Evolutionary conservation across 1,140 invertebrate genomes (phyloP).

Genomic region (Elymnias hypermnestra): DNA sequence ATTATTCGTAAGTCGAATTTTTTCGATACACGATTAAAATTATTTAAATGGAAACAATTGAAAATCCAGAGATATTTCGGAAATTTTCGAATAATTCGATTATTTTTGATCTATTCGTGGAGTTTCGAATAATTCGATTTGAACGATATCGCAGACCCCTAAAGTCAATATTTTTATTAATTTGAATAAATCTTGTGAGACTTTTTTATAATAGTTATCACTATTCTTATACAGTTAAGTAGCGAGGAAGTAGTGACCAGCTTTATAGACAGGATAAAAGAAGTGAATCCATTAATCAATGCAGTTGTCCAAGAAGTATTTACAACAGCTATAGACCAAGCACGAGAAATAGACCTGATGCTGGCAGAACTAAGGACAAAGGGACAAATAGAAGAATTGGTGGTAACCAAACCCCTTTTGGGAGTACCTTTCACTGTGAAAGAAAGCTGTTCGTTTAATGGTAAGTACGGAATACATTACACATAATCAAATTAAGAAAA

Average conservation of each 20-base stretch:
- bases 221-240: conserved; percentile 66
- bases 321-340: conserved; percentile 81
- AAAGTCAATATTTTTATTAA: no score
- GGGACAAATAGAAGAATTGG: conserved; percentile 41
- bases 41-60: no score
- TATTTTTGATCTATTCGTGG: no score
- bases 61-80: no score
- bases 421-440: conserved; percentile 89
- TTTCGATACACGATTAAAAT: no score
- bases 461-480: conserved; percentile 52
- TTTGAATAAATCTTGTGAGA: no score
- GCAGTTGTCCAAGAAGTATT: conserved; percentile 85
- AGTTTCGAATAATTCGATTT: no score
- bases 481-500: neutral
- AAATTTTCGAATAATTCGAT: no score
- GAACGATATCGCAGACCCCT: no score
- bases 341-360: conserved; percentile 77
- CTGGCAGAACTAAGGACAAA: conserved; percentile 70
- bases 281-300: conserved; percentile 85
- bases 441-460: conserved; percentile 82
- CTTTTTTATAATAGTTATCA: no score
- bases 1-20: no score
- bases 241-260: conserved; percentile 79
- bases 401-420: conserved; percentile 80
- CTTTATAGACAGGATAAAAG: conserved; percentile 82